Evolutionary conservation across 1,140 invertebrate species (phyloP).

Genomic region (Watersipora subatra): DNA sequence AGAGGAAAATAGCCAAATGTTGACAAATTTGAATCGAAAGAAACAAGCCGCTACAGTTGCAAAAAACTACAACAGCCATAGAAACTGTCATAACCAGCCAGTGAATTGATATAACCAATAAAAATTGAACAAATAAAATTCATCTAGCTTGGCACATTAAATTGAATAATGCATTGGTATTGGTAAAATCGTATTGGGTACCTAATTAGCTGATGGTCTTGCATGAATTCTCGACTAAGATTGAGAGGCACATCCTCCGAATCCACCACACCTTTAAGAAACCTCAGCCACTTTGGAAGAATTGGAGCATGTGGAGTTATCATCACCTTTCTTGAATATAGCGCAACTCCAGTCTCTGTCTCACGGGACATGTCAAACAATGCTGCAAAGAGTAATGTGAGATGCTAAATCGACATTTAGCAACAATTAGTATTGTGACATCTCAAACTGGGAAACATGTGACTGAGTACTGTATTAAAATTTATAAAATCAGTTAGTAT

Average conservation of each 20-base stretch:
- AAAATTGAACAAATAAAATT: background rate
- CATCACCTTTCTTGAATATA: conserved; percentile 76
- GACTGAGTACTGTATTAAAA: too few species aligned
- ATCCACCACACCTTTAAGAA: conserved; percentile 88
- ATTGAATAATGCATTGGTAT: background rate
- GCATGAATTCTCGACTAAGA: conserved; percentile 82
- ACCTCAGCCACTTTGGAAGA: conserved; percentile 83
- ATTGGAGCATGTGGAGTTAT: conserved; percentile 81
- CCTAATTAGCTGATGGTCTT: conserved; percentile 80
- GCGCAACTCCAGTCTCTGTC: conserved; percentile 58
- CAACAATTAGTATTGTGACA: too few species aligned
- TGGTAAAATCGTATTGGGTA: conserved; percentile 34
- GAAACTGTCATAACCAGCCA: too few species aligned
- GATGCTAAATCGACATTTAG: too few species aligned
- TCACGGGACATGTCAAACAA: conserved; percentile 80
- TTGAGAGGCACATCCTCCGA: conserved; percentile 96
- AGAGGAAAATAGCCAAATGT: too few species aligned
- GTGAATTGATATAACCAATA: too few species aligned
- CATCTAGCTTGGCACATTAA: background rate
- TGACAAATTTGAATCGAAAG: too few species aligned
- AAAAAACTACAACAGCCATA: too few species aligned
- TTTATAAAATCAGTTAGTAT: too few species aligned
- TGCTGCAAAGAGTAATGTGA: conserved; percentile 18
- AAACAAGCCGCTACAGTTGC: too few species aligned
- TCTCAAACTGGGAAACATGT: too few species aligned